phyloP scores from a whole-genome alignment of 2,113 vertebrate species.

The Etheostoma spectabile region DNA sequence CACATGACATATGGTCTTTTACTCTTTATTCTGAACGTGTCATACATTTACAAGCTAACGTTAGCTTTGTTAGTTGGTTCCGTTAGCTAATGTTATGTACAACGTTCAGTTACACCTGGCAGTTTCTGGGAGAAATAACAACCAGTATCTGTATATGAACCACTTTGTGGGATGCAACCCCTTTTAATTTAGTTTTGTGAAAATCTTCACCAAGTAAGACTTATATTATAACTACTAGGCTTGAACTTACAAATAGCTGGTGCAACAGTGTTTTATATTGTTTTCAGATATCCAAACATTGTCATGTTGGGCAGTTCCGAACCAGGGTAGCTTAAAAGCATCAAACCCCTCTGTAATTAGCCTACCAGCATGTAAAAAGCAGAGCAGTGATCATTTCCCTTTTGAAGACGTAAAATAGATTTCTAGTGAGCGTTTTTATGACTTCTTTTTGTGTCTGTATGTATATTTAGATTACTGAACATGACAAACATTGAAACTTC shows the following conservation, averaged over 20 bases:
- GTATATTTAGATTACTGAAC: conserved; percentile 47
- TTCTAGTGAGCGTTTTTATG: conserved; percentile 23
- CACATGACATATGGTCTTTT: not conserved
- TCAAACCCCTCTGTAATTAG: not conserved
- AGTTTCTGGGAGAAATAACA: not conserved
- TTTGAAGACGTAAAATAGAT: conserved; percentile 45
- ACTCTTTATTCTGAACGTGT: not conserved
- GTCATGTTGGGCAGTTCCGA: not conserved
- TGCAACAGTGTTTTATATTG: not conserved
- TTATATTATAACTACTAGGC: too few species aligned
- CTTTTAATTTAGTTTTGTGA: not conserved
- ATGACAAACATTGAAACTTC: conserved; percentile 61
- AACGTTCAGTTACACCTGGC: not conserved
- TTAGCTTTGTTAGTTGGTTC: not conserved
- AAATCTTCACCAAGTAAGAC: not conserved
- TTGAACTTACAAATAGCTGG: conserved; percentile 8
- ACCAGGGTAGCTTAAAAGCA: not conserved
- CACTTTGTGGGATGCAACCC: not conserved
- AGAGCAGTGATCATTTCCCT: conserved; percentile 24
- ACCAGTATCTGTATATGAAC: not conserved
- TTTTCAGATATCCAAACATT: conserved; percentile 12
- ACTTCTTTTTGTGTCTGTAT: conserved; percentile 51
- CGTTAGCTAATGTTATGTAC: not conserved
- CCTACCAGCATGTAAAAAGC: conserved; percentile 9
- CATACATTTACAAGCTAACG: not conserved